These are phyloP conservation scores for Poeciliopsis retropinna DNA, from an alignment of 2,113 vertebrate genomes.

Conservation along the genomic window DNA sequence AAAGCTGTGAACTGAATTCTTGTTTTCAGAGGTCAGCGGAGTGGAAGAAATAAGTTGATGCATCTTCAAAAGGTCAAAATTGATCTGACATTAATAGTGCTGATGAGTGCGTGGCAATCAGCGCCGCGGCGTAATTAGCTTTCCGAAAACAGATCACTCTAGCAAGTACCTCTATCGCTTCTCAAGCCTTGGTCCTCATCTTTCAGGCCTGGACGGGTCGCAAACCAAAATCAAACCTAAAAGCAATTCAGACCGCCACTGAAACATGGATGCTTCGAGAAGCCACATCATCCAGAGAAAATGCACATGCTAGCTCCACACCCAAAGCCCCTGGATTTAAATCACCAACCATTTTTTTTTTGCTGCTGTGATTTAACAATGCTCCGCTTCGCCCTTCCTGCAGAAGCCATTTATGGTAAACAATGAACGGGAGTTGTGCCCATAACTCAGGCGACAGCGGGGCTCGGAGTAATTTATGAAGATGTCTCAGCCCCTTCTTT, in stretches of 20 bases:
- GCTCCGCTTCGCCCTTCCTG: neutral
- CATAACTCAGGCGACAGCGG: neutral
- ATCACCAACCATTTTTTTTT: neutral
- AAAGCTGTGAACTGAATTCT: neutral
- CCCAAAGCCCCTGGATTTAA: neutral
- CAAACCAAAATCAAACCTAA: neutral
- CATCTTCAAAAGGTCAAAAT: neutral
- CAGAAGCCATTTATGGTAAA: conserved; percentile 3
- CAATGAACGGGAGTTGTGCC: neutral
- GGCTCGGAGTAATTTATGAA: neutral
- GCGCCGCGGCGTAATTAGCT: neutral
- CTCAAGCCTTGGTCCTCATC: neutral
- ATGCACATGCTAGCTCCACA: neutral
- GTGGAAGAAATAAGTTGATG: neutral
- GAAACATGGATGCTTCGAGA: neutral
- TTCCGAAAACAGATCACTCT: neutral
- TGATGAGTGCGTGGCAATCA: neutral
- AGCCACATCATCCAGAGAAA: neutral
- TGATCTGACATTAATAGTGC: neutral
- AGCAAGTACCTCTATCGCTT: neutral
- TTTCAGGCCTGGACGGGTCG: neutral
- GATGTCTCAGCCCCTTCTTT: neutral
- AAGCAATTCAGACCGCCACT: neutral
- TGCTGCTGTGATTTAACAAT: neutral
- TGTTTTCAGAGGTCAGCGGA: no score